These are phyloP conservation scores for Chloromyia formosa DNA, from an alignment of 2,888 invertebrate genomes.

Conservation along the genomic window DNA sequence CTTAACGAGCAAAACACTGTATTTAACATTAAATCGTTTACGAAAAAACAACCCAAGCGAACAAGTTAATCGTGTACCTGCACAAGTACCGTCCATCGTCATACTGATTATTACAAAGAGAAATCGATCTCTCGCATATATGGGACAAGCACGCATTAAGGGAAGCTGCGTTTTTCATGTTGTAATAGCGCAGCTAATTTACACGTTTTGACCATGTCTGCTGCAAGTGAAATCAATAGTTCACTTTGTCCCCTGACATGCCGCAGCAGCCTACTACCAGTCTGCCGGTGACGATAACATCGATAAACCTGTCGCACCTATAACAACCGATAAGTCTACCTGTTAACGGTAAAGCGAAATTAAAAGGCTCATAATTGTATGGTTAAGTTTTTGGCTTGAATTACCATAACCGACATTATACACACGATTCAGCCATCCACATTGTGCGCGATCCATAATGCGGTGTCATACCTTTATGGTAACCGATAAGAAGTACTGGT, in stretches of 20 bases:
- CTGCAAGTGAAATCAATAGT: neutral
- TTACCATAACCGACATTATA: conserved; percentile 14
- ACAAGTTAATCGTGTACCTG: neutral
- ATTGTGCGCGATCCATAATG: neutral
- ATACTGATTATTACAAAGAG: neutral
- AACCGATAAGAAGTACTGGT: neutral
- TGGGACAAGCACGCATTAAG: neutral
- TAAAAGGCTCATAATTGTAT: conserved; percentile 34
- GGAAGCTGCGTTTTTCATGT: neutral
- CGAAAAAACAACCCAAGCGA: neutral
- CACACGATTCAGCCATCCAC: neutral
- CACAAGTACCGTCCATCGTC: too few species aligned
- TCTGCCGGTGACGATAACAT: neutral
- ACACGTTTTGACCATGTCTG: neutral
- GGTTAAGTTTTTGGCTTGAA: conserved; percentile 34
- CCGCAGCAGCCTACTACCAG: too few species aligned
- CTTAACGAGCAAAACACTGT: too few species aligned
- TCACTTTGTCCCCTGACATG: too few species aligned
- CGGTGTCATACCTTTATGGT: neutral
- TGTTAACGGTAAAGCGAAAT: conserved; percentile 31
- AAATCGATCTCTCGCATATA: neutral
- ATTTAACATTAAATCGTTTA: too few species aligned
- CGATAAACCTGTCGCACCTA: conserved; percentile 12
- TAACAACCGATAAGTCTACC: neutral
- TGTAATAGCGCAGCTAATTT: neutral